phyloP scores from a whole-genome alignment of 2,888 invertebrate genomes.

The Sesamia inferens region DNA sequence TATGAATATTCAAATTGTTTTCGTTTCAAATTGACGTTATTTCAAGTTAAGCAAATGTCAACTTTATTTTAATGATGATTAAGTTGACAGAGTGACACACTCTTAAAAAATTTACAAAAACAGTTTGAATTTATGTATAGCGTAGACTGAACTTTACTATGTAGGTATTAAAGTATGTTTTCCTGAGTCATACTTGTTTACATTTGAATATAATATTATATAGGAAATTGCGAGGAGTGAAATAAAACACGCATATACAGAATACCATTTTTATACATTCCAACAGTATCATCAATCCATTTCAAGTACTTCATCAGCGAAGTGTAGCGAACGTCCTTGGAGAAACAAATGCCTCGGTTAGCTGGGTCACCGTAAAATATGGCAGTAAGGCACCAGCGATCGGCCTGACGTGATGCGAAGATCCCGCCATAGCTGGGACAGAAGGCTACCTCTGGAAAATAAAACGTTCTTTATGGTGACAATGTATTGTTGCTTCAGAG shows the following conservation, averaged over 20 bases:
- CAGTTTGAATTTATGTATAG: too few species aligned
- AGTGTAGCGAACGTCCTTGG: constrained; percentile 76
- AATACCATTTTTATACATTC: constrained; percentile 51
- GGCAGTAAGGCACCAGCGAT: constrained; percentile 75
- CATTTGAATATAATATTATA: neutral
- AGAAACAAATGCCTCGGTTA: constrained; percentile 73
- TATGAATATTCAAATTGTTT: too few species aligned
- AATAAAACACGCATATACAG: constrained; percentile 43
- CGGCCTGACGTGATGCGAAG: constrained; percentile 65
- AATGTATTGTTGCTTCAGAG: too few species aligned
- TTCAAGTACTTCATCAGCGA: constrained; percentile 65
- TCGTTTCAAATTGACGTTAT: too few species aligned
- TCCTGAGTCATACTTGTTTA: too few species aligned
- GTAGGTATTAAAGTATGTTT: too few species aligned
- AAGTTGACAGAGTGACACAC: too few species aligned
- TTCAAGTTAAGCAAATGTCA: too few species aligned
- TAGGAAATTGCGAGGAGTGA: neutral
- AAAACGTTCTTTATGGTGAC: neutral
- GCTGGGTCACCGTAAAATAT: constrained; percentile 74
- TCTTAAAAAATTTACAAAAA: too few species aligned
- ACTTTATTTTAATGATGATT: too few species aligned
- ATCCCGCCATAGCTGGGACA: constrained; percentile 85
- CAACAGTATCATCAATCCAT: constrained; percentile 67
- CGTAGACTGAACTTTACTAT: too few species aligned
- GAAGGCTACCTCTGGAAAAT: constrained; percentile 74